Conservation (phyloP, 2,113 vertebrate genomes). For the Bos indicus region DNA sequence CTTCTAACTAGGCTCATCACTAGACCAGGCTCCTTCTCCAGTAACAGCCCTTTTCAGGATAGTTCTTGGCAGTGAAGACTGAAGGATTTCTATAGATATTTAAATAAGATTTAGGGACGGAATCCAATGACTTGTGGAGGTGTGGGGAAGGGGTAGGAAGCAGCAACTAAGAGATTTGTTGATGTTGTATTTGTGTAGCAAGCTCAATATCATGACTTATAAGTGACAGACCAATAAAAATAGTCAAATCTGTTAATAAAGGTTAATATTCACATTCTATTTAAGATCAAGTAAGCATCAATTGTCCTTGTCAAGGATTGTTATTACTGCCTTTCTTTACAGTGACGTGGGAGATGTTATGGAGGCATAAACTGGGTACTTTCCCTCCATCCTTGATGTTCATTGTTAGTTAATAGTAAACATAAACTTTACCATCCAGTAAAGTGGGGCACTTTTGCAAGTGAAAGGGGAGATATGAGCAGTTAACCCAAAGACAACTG, state of each 20-base stretch:
- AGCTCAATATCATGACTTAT: background rate
- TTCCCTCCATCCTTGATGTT: rapidly evolving
- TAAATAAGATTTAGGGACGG: background rate
- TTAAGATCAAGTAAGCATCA: background rate
- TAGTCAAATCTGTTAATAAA: background rate
- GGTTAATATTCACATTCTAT: background rate
- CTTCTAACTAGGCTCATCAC: background rate
- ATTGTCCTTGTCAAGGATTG: background rate
- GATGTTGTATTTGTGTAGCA: background rate
- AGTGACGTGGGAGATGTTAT: background rate
- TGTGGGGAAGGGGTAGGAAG: rapidly evolving
- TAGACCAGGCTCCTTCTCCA: background rate
- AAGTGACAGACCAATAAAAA: background rate
- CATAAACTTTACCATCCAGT: background rate
- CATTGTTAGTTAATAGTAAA: background rate
- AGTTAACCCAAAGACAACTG: background rate
- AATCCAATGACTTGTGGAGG: background rate
- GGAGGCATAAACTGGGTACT: background rate
- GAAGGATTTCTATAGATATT: background rate
- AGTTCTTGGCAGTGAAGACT: background rate
- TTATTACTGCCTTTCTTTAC: background rate
- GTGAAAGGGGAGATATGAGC: background rate
- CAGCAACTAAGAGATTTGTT: background rate
- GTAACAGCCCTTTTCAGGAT: background rate
- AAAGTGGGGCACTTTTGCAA: background rate